Evolutionary conservation across 2,888 invertebrate species (phyloP), one percentile per base, ranked within the genome.

Genomic region (Pyrrhopygopsis socrates): DNA sequence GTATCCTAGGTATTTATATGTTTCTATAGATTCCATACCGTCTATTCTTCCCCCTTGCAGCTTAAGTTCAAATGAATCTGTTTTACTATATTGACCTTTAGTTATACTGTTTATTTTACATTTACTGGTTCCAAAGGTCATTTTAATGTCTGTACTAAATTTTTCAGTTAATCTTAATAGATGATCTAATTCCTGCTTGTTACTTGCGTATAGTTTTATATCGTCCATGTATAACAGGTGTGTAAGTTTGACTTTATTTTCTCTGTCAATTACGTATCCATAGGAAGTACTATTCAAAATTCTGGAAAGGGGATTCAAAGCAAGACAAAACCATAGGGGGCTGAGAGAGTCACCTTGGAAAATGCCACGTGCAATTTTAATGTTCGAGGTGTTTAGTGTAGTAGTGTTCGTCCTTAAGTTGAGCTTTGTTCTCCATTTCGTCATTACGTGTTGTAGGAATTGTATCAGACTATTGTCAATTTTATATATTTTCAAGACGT

Each of bases 401-500:
- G 50, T 67, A 15, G 63, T 34, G 22, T 65, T 67, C 13, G 65
- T 67, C 1, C 41, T 24, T 67, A 81, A 38, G 22, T 50, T 30
- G 18, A 80, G 29, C 50, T 34, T 63, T 9, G 80, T 80, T 15
- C 22, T 73, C 73, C 67, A 80, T 18, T 65, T 70, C 0, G 8
- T 41, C 79, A 79, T 79, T 6, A 29, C 20, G 22, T 70, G 45
- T 74, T 80, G 27, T 65, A 80, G n/a, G n/a, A 50, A 65, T 18
- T 65, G 9, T 18, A 76, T 76, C 15, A 65, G 13, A 20, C 27
- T 41, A 20, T 29, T 29, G 27, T 76, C 30, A 58, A 91, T 86
- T 83, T 85, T 88, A 24, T 88, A 89, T 4, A 78, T 73, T 54
- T 87, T 9, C 20, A 92, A 58, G 18, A 86, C 38, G 11, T 84